These are phyloP conservation scores for Malurus leucopterus DNA, from an alignment of 2,797 vertebrate genomes.

Conservation along the genomic window DNA sequence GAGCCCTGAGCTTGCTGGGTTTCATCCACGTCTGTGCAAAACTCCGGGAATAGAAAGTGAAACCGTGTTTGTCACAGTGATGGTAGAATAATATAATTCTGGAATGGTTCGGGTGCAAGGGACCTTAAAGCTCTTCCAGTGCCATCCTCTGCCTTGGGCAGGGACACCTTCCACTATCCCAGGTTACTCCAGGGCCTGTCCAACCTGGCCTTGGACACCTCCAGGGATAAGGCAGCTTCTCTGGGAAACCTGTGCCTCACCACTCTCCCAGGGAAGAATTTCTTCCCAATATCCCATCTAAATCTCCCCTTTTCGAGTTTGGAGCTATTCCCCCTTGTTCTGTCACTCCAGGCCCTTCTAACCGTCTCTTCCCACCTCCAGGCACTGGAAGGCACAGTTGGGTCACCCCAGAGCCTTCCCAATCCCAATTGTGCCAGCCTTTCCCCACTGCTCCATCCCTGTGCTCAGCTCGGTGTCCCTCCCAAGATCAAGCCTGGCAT, in stretches of 20 bases:
- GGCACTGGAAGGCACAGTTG: neutral
- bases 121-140: neutral
- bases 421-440: neutral
- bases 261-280: neutral
- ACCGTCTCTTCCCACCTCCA: no score
- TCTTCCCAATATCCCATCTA: neutral
- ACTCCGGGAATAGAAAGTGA: neutral
- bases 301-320: neutral
- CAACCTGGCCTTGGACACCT: neutral
- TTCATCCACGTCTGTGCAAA: rapidly evolving
- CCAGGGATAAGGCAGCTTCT: neutral
- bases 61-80: rapidly evolving
- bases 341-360: neutral
- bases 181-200: rapidly evolving
- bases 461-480: rapidly evolving
- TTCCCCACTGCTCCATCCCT: neutral
- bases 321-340: neutral
- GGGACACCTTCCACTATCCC: neutral
- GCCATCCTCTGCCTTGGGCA: rapidly evolving
- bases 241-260: rapidly evolving
- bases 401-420: neutral
- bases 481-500: rapidly evolving
- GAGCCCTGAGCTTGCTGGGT: neutral
- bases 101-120: neutral
- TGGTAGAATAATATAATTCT: neutral